Conservation (phyloP, 2,888 invertebrate genomes). For the Lasioglossum vierecki region DNA sequence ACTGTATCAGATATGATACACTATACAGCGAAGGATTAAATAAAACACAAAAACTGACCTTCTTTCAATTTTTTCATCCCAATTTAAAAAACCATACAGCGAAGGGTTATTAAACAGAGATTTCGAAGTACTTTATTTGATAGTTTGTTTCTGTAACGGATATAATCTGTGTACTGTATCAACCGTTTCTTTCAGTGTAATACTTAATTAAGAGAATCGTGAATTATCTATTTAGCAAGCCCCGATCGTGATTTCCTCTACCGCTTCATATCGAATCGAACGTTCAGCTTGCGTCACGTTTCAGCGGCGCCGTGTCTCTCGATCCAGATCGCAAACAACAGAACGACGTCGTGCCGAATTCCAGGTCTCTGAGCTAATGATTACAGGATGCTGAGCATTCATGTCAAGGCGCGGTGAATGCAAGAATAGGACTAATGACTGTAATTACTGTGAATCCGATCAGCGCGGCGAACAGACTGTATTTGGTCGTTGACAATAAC, state of each 20-base stretch:
- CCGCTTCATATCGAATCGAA: not conserved
- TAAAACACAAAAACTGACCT: too few species aligned
- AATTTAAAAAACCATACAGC: too few species aligned
- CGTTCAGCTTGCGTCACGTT: not conserved
- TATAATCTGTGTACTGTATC: too few species aligned
- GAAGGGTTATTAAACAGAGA: too few species aligned
- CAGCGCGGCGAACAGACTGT: not conserved
- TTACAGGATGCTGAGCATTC: conserved; percentile 2
- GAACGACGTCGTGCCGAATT: conserved; percentile 43
- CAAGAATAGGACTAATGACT: conserved; percentile 19
- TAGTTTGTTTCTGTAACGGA: too few species aligned
- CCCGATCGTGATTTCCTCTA: not conserved
- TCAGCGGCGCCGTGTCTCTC: not conserved
- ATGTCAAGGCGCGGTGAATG: conserved; percentile 57
- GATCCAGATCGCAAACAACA: conserved; percentile 60
- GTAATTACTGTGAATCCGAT: conserved; percentile 18
- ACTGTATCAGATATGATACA: too few species aligned
- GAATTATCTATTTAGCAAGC: too few species aligned
- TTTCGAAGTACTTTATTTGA: too few species aligned
- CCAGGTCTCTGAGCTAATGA: not conserved
- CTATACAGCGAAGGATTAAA: too few species aligned
- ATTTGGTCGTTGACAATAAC: not conserved
- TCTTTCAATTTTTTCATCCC: too few species aligned
- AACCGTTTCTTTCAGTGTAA: too few species aligned
- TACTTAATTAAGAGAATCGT: too few species aligned